Conservation (phyloP, 2,113 vertebrate genomes). For the Passer montanus region DNA sequence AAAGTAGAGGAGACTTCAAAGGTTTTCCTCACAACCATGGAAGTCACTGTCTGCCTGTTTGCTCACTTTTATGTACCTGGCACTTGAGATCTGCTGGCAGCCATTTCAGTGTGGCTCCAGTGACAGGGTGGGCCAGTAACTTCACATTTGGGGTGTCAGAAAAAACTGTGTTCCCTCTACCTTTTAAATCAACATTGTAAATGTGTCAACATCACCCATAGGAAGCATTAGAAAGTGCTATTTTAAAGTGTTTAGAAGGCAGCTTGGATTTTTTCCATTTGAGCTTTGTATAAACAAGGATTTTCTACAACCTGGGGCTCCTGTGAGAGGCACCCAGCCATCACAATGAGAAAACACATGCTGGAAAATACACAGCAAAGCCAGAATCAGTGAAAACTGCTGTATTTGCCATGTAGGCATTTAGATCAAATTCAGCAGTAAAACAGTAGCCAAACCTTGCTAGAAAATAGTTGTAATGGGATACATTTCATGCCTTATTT, state of each 20-base stretch:
- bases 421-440: not conserved
- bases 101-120: not conserved
- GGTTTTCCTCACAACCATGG: not conserved
- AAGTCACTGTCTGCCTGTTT: not conserved
- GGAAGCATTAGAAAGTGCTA: conserved; percentile 57
- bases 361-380: not conserved
- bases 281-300: not conserved
- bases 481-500: not conserved
- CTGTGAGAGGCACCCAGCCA: not conserved
- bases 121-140: not conserved
- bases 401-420: not conserved
- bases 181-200: conserved; percentile 56
- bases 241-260: conserved; percentile 43
- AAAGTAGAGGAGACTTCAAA: not conserved
- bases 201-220: conserved; percentile 20
- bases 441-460: not conserved
- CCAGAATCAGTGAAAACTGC: not conserved
- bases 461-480: not conserved
- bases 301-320: conserved; percentile 3
- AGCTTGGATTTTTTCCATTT: conserved; percentile 48
- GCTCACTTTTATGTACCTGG: conserved; percentile 13
- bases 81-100: not conserved
- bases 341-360: not conserved
- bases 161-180: not conserved
- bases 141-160: conserved; percentile 1